Percentiles rank a stretch among this genome's conserved stretches.
These are phyloP conservation scores for Leguminivora glycinivorella DNA, from an alignment of 1,140 invertebrate genomes.

Conservation along the genomic window DNA sequence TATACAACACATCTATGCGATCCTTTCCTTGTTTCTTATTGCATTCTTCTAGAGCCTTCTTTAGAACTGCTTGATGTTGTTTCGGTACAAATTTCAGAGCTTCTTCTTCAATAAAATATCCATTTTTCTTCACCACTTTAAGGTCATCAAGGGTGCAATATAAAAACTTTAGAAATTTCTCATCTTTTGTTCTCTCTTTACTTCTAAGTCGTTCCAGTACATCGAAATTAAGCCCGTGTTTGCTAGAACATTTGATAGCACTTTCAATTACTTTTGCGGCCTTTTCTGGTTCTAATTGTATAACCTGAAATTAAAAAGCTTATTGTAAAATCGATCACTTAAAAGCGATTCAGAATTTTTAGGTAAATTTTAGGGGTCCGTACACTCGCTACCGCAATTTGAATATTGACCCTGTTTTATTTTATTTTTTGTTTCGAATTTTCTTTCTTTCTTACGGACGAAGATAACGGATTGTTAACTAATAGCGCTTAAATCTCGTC, in stretches of 20 bases:
- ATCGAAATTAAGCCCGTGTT: slow-evolving; percentile 38
- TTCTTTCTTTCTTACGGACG: too few relatives aligned
- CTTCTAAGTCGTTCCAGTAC: slow-evolving; percentile 35
- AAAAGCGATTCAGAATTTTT: too few relatives aligned
- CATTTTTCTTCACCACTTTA: slow-evolving; percentile 31
- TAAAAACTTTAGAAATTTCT: slow-evolving; percentile 37
- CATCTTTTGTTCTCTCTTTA: slow-evolving; percentile 33
- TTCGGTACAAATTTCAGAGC: slow-evolving; percentile 22
- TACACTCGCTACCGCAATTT: too few relatives aligned
- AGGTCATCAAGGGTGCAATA: slow-evolving; percentile 29
- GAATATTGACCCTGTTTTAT: too few relatives aligned
- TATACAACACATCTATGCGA: slow-evolving; percentile 25
- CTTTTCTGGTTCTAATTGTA: slow-evolving; percentile 4
- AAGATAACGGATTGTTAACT: too few relatives aligned
- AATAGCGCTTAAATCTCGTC: too few relatives aligned
- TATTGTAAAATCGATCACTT: too few relatives aligned
- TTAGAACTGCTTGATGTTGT: neutral
- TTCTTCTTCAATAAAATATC: slow-evolving; percentile 30
- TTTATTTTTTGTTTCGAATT: too few relatives aligned
- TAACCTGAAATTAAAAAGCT: slow-evolving; percentile 13
- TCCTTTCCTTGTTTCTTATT: slow-evolving; percentile 31
- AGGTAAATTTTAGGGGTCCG: too few relatives aligned
- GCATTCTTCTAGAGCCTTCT: slow-evolving; percentile 31
- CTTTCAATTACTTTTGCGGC: neutral
- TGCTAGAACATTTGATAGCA: slow-evolving; percentile 30